Percentiles rank a stretch among this genome's conserved stretches.
Conservation (phyloP, 2,113 vertebrate species). For the Myocastor coypus region DNA sequence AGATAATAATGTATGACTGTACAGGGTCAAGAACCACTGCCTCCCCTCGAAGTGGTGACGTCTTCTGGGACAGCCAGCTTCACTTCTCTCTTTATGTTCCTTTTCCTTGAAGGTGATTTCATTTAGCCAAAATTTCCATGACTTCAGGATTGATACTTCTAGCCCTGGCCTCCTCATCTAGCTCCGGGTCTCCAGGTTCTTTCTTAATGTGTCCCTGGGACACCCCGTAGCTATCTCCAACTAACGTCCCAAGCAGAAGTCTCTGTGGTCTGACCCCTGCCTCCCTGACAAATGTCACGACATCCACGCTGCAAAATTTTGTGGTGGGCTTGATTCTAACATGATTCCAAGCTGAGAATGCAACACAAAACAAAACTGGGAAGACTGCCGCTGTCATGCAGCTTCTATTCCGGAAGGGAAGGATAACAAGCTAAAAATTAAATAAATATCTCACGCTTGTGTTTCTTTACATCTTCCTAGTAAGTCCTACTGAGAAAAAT, state of each 20-base stretch:
- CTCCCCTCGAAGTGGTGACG: background rate
- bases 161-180: conserved; percentile 20
- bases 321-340: background rate
- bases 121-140: background rate
- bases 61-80: background rate
- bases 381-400: background rate
- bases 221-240: background rate
- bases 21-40: background rate
- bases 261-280: background rate
- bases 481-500: conserved; percentile 39
- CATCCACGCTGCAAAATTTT: background rate
- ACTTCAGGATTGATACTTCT: background rate
- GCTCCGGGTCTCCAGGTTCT: background rate
- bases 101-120: background rate
- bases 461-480: conserved; percentile 28
- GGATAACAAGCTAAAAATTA: background rate
- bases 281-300: background rate
- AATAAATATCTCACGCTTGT: background rate
- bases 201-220: background rate
- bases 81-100: background rate
- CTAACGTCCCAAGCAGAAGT: background rate
- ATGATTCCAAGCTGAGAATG: background rate
- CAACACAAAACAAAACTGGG: background rate
- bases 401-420: background rate
- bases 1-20: background rate